Evolutionary conservation across 2,113 vertebrate species (phyloP).

Genomic region (Ibidorhyncha struthersii): DNA sequence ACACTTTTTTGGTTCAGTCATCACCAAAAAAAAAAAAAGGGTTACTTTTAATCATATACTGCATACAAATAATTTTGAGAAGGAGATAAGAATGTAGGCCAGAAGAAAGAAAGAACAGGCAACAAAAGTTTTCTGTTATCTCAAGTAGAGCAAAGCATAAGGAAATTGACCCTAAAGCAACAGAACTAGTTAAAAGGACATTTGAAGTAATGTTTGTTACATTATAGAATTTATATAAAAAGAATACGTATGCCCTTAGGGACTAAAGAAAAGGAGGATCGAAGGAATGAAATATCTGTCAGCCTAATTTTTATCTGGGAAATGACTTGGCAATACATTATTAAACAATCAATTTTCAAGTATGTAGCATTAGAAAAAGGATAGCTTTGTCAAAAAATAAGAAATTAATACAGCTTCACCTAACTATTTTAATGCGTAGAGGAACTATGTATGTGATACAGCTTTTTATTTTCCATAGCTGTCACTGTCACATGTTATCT

Average conservation of each 20-base stretch:
- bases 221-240: neutral
- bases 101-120: neutral
- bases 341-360: neutral
- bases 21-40: neutral
- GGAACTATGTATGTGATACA: neutral
- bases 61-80: neutral
- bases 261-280: neutral
- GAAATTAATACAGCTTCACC: neutral
- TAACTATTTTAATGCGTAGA: neutral
- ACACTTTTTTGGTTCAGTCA: neutral
- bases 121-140: neutral
- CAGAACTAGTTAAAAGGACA: slow-evolving; percentile 10
- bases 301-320: neutral
- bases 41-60: neutral
- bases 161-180: slow-evolving; percentile 20
- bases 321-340: neutral
- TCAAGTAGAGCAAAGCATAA: neutral
- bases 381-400: neutral
- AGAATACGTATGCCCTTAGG: neutral
- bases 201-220: neutral
- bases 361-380: neutral
- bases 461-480: neutral
- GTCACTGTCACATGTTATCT: neutral
- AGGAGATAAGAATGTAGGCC: neutral
- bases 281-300: neutral